Evolutionary conservation across 2,113 vertebrate genomes (phyloP), one percentile per base, ranked within the genome.

Genomic region (Arothron firmamentum): DNA sequence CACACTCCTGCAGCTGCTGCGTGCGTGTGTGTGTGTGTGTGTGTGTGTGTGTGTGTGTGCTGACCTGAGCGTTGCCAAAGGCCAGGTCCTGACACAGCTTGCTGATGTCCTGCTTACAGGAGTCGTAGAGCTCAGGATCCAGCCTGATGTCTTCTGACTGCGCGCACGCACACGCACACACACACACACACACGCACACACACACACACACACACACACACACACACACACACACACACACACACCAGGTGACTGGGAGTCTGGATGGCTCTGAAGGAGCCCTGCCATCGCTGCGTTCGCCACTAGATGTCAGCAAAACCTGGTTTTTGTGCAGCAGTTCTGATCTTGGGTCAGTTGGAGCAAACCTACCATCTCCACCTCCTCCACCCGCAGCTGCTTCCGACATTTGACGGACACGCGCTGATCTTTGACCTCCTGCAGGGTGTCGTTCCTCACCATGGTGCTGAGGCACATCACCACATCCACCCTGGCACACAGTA

Each of bases 391-490:
- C 56, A 98, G 92, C 88, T 98, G 95, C 56, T 93, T 94, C 20
- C 95, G 93, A 84, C 96, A 98, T 74, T 96, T 98, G 70, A 96
- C 84, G 9, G 95, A 96, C 2, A 98, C 96, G 0, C 95, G 88
- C 79, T 97, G 96, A 56, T 98, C 96, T 82, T 94, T 96, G 69
- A 81, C 93, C 6, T 98, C 96, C 89, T 96, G 95, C 54, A 98
- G 84, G 0, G 96, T 98, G 80, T 98, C 96, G 0, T 98, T 98
- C 64, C 95, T 93, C 77, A 98, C 96, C 0, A 93, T 97, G 53
- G 94, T 98, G 84, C 95, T 98, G 80, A 98, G 87, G 68, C 96
- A 98, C 78, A 96, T 95, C 70, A 98, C 96, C 3, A 98, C 96
- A 4, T 98, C 96, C 78, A 97, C 94, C 90, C 96, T 98, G 88